Evolutionary conservation across 1,140 invertebrate genomes (phyloP).

Genomic region (Philopotamus ludificatus): DNA sequence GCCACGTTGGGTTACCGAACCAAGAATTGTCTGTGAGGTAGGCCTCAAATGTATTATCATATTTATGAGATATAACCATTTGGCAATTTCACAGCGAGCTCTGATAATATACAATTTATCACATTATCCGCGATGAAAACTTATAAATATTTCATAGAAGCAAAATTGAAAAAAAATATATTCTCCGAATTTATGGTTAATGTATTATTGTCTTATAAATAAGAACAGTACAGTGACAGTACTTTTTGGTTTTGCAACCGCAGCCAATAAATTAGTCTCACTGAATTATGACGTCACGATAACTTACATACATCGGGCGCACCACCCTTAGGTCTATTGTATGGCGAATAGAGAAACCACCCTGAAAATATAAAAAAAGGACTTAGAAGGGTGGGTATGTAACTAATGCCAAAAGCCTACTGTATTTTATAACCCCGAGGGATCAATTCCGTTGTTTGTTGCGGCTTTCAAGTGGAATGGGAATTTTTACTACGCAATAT

Average conservation of each 20-base stretch:
- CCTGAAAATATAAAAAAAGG: slow-evolving; percentile 24
- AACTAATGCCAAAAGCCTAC: slow-evolving; percentile 31
- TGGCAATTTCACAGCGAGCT: no score
- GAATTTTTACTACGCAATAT: slow-evolving; percentile 27
- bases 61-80: slow-evolving; percentile 3
- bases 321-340: slow-evolving; percentile 13
- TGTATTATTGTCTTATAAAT: no score
- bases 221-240: slow-evolving; percentile 6
- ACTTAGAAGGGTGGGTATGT: slow-evolving; percentile 22
- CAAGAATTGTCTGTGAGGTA: slow-evolving; percentile 9
- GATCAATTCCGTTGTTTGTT: slow-evolving; percentile 35
- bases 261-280: slow-evolving; percentile 13
- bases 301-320: slow-evolving; percentile 11
- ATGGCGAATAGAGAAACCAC: slow-evolving; percentile 12
- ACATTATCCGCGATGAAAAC: background rate
- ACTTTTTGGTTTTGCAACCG: slow-evolving; percentile 16
- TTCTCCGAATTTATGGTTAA: no score
- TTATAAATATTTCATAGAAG: no score
- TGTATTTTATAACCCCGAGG: slow-evolving; percentile 34
- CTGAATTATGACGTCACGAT: background rate
- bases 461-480: slow-evolving; percentile 18
- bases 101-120: background rate
- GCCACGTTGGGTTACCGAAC: slow-evolving; percentile 9
- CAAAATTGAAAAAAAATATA: no score
- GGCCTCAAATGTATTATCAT: slow-evolving; percentile 13